Evolutionary conservation across 1,140 invertebrate genomes (phyloP).

Genomic region (Trinorchestia longiramus): DNA sequence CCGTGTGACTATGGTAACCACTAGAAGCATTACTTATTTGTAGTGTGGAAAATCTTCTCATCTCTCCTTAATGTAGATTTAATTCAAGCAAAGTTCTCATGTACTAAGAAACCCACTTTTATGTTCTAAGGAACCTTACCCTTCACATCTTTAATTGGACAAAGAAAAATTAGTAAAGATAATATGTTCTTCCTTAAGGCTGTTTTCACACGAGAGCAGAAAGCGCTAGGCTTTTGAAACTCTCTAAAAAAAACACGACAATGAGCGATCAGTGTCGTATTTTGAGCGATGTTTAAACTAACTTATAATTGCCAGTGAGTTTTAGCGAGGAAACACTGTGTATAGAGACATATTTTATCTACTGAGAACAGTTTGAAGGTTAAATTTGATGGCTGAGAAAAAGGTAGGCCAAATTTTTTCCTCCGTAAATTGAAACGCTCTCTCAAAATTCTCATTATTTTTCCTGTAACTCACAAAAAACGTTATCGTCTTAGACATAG

Average conservation of each 20-base stretch:
- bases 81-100: background rate
- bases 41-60: background rate
- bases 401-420: background rate
- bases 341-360: background rate
- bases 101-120: background rate
- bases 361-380: background rate
- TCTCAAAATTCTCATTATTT: background rate
- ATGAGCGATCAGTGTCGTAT: background rate
- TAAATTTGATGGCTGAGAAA: background rate
- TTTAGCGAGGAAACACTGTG: background rate
- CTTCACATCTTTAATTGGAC: background rate
- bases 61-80: background rate
- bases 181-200: background rate
- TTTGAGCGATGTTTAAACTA: background rate
- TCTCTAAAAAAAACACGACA: background rate
- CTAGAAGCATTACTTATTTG: too few relatives aligned
- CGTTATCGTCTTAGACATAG: background rate
- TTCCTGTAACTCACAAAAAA: background rate
- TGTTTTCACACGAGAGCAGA: background rate
- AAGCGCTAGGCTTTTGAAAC: background rate
- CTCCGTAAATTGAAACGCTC: background rate
- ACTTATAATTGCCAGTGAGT: conserved; percentile 42
- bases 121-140: background rate
- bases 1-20: too few relatives aligned
- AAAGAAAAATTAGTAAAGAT: background rate